Evolutionary conservation across 2,113 vertebrate genomes (phyloP).

Genomic region (Datnioides undecimradiatus): DNA sequence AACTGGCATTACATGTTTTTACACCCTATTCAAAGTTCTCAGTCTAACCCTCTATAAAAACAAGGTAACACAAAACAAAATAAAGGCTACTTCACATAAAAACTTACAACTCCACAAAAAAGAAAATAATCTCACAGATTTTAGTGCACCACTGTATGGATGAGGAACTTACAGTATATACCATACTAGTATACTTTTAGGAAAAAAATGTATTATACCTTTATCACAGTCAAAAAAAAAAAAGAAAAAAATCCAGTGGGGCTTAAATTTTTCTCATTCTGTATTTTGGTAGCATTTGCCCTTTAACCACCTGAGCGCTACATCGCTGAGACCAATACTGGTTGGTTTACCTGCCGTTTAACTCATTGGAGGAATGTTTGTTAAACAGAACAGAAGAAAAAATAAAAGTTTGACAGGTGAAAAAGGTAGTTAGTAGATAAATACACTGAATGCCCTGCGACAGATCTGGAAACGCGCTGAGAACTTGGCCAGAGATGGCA

Average conservation of each 20-base stretch:
- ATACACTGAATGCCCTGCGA: constrained; percentile 66
- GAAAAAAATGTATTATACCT: constrained; percentile 45
- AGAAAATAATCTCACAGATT: constrained; percentile 68
- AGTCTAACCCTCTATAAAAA: constrained; percentile 69
- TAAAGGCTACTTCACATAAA: constrained; percentile 74
- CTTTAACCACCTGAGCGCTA: constrained; percentile 77
- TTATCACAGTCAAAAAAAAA: constrained; percentile 59
- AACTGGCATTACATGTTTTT: constrained; percentile 77
- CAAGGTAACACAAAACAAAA: constrained; percentile 74
- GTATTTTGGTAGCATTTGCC: constrained; percentile 70
- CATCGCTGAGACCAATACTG: constrained; percentile 59
- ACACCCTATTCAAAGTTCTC: constrained; percentile 66
- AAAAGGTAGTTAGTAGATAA: constrained; percentile 73
- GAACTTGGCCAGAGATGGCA: constrained; percentile 35
- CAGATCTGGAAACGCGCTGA: constrained; percentile 58
- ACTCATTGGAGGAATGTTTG: constrained; percentile 84
- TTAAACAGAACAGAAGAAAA: constrained; percentile 68
- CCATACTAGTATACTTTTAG: constrained; percentile 55
- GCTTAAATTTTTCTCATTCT: constrained; percentile 34
- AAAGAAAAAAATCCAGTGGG: constrained; percentile 66
- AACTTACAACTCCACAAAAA: constrained; percentile 70
- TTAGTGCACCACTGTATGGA: constrained; percentile 78
- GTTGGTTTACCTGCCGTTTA: constrained; percentile 69
- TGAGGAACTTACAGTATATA: constrained; percentile 66
- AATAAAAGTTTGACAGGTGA: constrained; percentile 61